phyloP scores from a whole-genome alignment of 2,113 vertebrate genomes.

The Hippocampus comes region DNA sequence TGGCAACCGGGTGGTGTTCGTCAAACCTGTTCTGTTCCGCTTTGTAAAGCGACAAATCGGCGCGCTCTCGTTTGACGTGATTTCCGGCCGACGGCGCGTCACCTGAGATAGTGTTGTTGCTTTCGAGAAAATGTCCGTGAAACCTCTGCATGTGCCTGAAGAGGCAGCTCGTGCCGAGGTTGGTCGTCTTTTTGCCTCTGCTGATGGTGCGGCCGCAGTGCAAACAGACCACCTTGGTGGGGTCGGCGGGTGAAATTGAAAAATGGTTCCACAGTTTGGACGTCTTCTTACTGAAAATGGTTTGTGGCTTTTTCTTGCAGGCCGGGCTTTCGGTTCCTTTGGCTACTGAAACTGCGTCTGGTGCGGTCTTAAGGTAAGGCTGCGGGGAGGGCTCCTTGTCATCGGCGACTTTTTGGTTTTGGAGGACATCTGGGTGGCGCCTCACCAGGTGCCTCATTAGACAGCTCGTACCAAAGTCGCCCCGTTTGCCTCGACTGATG shows the following conservation, averaged over 20 bases:
- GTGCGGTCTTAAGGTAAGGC: conserved; percentile 74
- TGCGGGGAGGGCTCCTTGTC: conserved; percentile 63
- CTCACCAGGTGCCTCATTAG: conserved; percentile 90
- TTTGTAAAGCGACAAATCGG: conserved; percentile 73
- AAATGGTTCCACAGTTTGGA: conserved; percentile 99
- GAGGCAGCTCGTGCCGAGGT: conserved; percentile 93
- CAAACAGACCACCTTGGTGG: conserved; percentile 94
- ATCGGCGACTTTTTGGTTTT: conserved; percentile 79
- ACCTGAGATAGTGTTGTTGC: conserved; percentile 78
- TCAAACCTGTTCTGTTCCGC: conserved; percentile 76
- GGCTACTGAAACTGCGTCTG: conserved; percentile 72
- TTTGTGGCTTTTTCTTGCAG: conserved; percentile 72
- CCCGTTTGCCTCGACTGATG: conserved; percentile 89
- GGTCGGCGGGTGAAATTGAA: conserved; percentile 87
- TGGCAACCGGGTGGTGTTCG: conserved; percentile 90
- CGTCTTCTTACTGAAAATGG: conserved; percentile 89
- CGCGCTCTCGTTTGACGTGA: conserved; percentile 71
- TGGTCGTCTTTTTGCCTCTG: conserved; percentile 94
- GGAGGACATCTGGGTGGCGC: conserved; percentile 85
- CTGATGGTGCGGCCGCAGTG: conserved; percentile 97
- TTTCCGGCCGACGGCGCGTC: conserved; percentile 71
- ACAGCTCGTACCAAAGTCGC: conserved; percentile 92
- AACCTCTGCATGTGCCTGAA: conserved; percentile 92
- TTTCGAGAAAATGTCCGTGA: conserved; percentile 85
- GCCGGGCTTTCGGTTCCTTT: conserved; percentile 70